phyloP scores from a whole-genome alignment of 2,797 vertebrate genomes.

The Neosalanx taihuensis region DNA sequence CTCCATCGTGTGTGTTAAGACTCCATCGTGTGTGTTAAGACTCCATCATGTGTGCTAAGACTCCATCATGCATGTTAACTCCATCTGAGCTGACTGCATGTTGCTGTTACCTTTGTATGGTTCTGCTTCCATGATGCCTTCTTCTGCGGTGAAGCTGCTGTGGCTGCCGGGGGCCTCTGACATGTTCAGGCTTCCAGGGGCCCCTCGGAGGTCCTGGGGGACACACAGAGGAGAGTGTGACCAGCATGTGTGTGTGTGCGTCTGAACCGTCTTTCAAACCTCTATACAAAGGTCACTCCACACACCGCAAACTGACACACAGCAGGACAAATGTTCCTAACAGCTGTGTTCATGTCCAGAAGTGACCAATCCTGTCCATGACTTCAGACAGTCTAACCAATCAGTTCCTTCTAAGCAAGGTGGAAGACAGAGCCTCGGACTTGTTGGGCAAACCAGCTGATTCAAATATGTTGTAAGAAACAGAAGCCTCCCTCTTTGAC shows the following conservation, averaged over 20 bases:
- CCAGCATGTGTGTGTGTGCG: too few species aligned
- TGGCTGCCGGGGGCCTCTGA: slow-evolving; percentile 81
- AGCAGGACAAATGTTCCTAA: neutral
- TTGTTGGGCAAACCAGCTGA: neutral
- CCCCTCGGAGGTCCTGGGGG: slow-evolving; percentile 75
- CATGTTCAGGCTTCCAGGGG: slow-evolving; percentile 76
- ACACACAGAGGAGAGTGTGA: neutral
- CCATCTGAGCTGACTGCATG: neutral
- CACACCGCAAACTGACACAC: neutral
- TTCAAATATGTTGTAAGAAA: neutral
- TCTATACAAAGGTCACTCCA: neutral
- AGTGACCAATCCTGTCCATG: neutral
- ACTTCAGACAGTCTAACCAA: neutral
- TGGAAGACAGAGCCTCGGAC: neutral
- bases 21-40: too few species aligned
- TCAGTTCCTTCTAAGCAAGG: neutral
- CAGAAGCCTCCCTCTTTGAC: neutral
- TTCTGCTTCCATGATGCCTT: slow-evolving; percentile 83
- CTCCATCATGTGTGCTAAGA: too few species aligned
- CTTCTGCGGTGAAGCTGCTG: slow-evolving; percentile 80
- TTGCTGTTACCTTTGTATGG: slow-evolving; percentile 76
- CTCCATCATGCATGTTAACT: too few species aligned
- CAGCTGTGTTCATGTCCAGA: neutral
- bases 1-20: too few species aligned
- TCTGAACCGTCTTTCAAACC: too few species aligned